Conservation (phyloP, 2,797 vertebrate genomes). For the Synanceia verrucosa region DNA sequence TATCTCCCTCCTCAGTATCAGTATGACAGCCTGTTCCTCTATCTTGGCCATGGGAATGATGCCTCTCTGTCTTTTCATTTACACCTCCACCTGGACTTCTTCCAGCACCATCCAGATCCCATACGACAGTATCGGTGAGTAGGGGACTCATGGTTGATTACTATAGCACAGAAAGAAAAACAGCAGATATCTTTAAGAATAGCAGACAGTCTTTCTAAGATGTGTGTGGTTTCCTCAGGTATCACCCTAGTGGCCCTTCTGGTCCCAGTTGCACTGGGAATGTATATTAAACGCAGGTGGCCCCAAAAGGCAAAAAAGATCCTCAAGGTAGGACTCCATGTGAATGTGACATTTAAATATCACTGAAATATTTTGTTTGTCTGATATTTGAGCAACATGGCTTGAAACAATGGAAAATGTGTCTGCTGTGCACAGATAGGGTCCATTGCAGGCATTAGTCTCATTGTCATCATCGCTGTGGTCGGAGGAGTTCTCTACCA, state of each 20-base stretch:
- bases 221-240: too few relatives aligned
- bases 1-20: slow-evolving; percentile 82
- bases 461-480: slow-evolving; percentile 90
- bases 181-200: accelerated
- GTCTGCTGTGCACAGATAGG: slow-evolving; percentile 82
- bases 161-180: too few relatives aligned
- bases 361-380: neutral
- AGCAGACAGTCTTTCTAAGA: neutral
- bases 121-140: slow-evolving; percentile 91
- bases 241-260: slow-evolving; percentile 89
- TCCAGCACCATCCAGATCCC: slow-evolving; percentile 86
- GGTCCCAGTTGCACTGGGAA: slow-evolving; percentile 87
- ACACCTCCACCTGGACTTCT: slow-evolving; percentile 90
- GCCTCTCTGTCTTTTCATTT: slow-evolving; percentile 94
- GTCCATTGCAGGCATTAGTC: slow-evolving; percentile 84
- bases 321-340: slow-evolving; percentile 86
- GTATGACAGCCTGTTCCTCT: slow-evolving; percentile 97
- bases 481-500: slow-evolving; percentile 92
- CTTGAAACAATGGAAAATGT: neutral
- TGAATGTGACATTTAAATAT: neutral
- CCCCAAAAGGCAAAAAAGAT: slow-evolving; percentile 87
- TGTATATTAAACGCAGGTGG: slow-evolving; percentile 89
- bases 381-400: neutral
- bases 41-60: slow-evolving; percentile 98
- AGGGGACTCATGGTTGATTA: neutral